Base-by-base conservation (phyloP, 2,888 invertebrate genomes). In the Ophion costatus region DNA sequence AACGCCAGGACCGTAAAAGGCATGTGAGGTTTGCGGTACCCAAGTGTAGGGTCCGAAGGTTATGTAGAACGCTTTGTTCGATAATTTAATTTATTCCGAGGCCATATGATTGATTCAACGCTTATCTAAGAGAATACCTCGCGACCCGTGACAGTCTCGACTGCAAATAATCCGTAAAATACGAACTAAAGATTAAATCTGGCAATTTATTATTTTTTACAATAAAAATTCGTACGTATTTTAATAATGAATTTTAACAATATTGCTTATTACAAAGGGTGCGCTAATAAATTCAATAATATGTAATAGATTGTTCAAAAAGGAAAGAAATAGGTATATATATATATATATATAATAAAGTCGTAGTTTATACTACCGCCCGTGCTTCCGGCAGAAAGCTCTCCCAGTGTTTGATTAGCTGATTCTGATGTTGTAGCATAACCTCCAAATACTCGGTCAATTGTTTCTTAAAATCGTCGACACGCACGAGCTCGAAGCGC, bases 351-450 rank as follows among this genome's bases (percentile, higher is more conserved):
- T 69, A 29, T 33, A 61, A 74, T 61, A 74, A 74, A 61, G 22
- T 14, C 17, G n/a, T 66, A 29, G n/a, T 76, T 77, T 96, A 98
- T 94, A 96, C 97, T 94, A 98, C 98, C 88, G 98, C 97, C 93
- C 98, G 97, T 29, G 99, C 99, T 94, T 98, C 98, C 0, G 99
- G 99, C 89, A 98, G 95, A 94, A 99, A 99, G 29, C 97, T 96
- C 94, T 99, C 99, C 99, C 99, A 99, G 94, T 97, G 97, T 93
- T 98, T 97, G 89, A 98, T 97, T 64, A 98, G 95, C 97, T 98
- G 95, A 64, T 98, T 97, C 94, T 99, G 99, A 93, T 98, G 98
- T 88, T 97, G 97, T 95, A 99, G 96, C 94, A 99, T 97, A 81
- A 98, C 96, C 94, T 99, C 98, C 89, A 99, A 95, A 94, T 99